Base-by-base conservation (phyloP, 2,888 invertebrate genomes). In the Coelinius sp. region DNA sequence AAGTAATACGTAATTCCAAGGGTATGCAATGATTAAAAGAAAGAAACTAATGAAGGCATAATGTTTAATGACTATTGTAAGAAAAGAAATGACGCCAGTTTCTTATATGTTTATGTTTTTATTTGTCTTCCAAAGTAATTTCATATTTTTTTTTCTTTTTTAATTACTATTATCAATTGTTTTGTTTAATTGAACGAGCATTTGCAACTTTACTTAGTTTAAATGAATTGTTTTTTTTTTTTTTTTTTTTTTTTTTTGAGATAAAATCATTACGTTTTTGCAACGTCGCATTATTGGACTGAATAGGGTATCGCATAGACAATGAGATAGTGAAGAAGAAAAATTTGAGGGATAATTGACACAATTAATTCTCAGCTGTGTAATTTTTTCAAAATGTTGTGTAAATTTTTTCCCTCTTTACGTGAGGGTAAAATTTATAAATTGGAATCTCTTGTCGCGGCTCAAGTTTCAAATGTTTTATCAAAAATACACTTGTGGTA, bases 271-370 rank as follows among this genome's bases (percentile, higher is more conserved):
- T 76, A 78, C 63, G 63, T 41, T 63, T 46, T 81, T 82, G 77
- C n/a, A 80, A 80, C 80, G 80, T 80, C 77, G 76, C 81, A 80
- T 79, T 78, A 83, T 59, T 81, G 80, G 83, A 86, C 84, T 84
- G 84, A 84, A 78, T 83, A 85, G 83, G 76, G 76, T 83, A 81
- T 78, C 78, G 76, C 78, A 76, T 80, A 74, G 44, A 25, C 20
- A 52, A 66, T 22, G 27, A 66, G 35, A 67, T 35, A 6, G 17
- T 14, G 17, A 22, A 12, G 14, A 56, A 24, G 38, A 25, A n/a
- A n/a, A n/a, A n/a, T n/a, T n/a, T 14, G 25, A 44, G 35, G 25
- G 27, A 46, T 68, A 70, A 68, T 68, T 68, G 65, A 68, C 53
- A 73, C 69, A 62, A 10, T 25, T 52, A 77, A 76, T 56, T 25